These are phyloP conservation scores for Fistularia tabacaria DNA, from an alignment of 2,797 vertebrate species.

Conservation along the genomic window DNA sequence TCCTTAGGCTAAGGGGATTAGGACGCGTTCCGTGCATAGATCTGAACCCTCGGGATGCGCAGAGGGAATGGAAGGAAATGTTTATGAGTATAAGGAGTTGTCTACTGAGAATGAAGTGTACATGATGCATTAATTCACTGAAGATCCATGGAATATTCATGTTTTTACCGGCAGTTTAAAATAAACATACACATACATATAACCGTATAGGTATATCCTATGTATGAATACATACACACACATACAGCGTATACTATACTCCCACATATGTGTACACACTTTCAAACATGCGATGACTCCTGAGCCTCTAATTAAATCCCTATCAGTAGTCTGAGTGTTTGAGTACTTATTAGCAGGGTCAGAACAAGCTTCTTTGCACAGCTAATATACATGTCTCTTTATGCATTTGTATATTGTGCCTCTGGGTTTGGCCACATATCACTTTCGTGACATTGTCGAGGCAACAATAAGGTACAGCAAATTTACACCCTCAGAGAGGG, in stretches of 20 bases:
- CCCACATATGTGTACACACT: too few species aligned
- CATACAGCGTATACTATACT: too few species aligned
- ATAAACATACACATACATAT: conserved; percentile 30
- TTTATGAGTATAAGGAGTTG: conserved; percentile 31
- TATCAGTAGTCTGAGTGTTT: too few species aligned
- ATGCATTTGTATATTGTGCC: too few species aligned
- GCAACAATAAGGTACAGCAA: conserved; percentile 16
- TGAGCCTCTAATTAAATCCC: too few species aligned
- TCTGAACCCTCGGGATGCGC: conserved; percentile 28
- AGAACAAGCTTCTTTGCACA: too few species aligned
- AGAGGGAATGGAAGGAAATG: conserved; percentile 28
- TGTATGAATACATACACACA: too few species aligned
- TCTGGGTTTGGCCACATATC: background rate
- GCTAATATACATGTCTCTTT: too few species aligned
- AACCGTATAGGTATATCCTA: too few species aligned
- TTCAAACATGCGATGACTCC: too few species aligned
- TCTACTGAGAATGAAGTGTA: conserved; percentile 19
- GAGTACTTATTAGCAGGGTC: too few species aligned
- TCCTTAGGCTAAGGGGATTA: conserved; percentile 59
- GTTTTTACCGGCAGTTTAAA: conserved; percentile 30
- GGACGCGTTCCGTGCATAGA: conserved; percentile 42
- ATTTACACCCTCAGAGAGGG: conserved; percentile 20
- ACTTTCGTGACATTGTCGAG: conserved; percentile 7
- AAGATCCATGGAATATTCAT: conserved; percentile 52
- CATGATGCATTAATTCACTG: conserved; percentile 38